Percentiles rank a stretch among this genome's conserved stretches.
These are phyloP conservation scores for Pelecanus crispus DNA, from an alignment of 2,113 vertebrate species.

Conservation along the genomic window DNA sequence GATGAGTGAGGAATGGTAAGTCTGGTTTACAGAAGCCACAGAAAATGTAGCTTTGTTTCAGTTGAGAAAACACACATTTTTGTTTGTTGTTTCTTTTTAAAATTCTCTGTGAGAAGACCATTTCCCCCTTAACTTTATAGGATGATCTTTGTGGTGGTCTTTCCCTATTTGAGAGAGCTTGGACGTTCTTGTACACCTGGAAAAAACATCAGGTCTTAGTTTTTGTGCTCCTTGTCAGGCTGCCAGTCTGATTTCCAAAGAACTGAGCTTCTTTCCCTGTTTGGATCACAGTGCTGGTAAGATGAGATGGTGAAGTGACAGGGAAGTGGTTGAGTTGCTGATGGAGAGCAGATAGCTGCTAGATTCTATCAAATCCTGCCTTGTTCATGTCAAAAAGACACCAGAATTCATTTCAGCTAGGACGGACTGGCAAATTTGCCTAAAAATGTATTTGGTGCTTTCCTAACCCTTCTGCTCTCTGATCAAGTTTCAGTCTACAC, in stretches of 20 bases:
- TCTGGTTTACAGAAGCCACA: not conserved
- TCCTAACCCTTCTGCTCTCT: not conserved
- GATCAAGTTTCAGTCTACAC: not conserved
- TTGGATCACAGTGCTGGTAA: not conserved
- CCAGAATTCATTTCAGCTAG: not conserved
- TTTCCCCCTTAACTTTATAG: not conserved
- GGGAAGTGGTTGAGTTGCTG: not conserved
- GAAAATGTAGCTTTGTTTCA: not conserved
- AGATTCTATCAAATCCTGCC: not conserved
- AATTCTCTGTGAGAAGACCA: not conserved
- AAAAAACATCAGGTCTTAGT: not conserved
- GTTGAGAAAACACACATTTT: not conserved
- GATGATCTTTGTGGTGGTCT: not conserved
- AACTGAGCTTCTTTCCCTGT: not conserved
- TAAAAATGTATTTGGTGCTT: not conserved
- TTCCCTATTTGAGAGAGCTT: not conserved
- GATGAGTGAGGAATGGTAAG: not conserved
- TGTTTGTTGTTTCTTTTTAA: not conserved
- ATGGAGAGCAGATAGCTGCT: not conserved
- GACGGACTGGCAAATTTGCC: not conserved
- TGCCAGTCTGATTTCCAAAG: not conserved
- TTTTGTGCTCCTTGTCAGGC: not conserved
- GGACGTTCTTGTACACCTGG: not conserved
- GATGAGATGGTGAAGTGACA: not conserved
- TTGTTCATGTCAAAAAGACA: not conserved